Percentiles rank a stretch among this genome's conserved stretches.
Evolutionary conservation across 2,888 invertebrate species (phyloP).

Genomic region (Melanotus villosus): DNA sequence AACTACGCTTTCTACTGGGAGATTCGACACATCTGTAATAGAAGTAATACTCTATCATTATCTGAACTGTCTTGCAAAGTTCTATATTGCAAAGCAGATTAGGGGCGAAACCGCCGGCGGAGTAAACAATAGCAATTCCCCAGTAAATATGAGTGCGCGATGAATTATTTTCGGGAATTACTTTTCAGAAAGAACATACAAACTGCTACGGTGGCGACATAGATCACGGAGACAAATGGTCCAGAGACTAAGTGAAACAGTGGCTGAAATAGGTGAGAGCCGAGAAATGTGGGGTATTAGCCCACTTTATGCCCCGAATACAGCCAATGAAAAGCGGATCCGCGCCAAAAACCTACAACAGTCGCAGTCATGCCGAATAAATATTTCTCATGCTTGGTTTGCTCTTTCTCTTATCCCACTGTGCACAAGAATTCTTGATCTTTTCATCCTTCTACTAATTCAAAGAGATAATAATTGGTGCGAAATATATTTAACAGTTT

Average conservation of each 20-base stretch:
- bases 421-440: conserved; percentile 17
- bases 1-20: conserved; percentile 73
- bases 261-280: conserved; percentile 61
- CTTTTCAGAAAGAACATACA: conserved; percentile 52
- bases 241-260: conserved; percentile 55
- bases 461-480: conserved; percentile 28
- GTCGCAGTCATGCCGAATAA: conserved; percentile 48
- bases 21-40: conserved; percentile 74
- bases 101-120: neutral
- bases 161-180: conserved; percentile 50
- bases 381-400: conserved; percentile 48
- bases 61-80: neutral
- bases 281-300: conserved; percentile 57
- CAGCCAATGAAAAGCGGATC: conserved; percentile 46
- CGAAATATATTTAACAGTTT: conserved; percentile 26
- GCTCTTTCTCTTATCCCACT: conserved; percentile 44
- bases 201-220: conserved; percentile 56
- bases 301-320: conserved; percentile 44
- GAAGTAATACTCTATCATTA: conserved; percentile 25
- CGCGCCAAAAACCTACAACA: conserved; percentile 50
- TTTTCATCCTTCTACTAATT: conserved; percentile 25
- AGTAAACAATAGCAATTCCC: conserved; percentile 31
- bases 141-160: conserved; percentile 25
- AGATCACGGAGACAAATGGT: conserved; percentile 59
- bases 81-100: neutral